phyloP scores from a whole-genome alignment of 2,888 invertebrate genomes.

The Oscheius sp. region DNA sequence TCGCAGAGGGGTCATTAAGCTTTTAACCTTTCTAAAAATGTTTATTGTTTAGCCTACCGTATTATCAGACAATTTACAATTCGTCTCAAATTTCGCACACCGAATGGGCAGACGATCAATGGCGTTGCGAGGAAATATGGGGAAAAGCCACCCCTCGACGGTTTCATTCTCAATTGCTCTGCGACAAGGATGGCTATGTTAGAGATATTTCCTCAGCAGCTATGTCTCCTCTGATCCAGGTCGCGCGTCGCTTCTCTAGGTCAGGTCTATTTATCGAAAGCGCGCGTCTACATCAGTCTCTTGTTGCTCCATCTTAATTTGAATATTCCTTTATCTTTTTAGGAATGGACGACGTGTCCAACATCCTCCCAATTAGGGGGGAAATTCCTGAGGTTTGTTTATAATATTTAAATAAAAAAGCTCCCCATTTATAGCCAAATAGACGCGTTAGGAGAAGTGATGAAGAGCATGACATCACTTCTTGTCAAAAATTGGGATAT shows the following conservation, averaged over 20 bases:
- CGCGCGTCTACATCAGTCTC: constrained; percentile 7
- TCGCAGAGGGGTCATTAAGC: no score
- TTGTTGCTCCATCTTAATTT: background rate
- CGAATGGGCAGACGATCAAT: no score
- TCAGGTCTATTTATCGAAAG: constrained; percentile 15
- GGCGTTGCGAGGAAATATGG: no score
- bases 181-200: no score
- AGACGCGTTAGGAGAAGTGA: background rate
- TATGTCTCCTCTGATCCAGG: no score
- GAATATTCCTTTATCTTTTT: background rate
- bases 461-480: constrained; percentile 39
- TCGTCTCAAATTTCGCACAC: no score
- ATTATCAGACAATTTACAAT: no score
- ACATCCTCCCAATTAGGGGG: background rate
- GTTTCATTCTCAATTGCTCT: no score
- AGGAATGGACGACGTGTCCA: constrained; percentile 2
- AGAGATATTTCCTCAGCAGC: no score
- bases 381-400: background rate
- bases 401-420: background rate
- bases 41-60: no score
- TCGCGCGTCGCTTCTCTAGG: constrained; percentile 11
- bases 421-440: background rate
- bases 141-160: no score
- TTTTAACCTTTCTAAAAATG: no score
- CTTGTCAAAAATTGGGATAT: constrained; percentile 27